Evolutionary conservation across 2,797 vertebrate species (phyloP).

Genomic region (Poecilia wingei): DNA sequence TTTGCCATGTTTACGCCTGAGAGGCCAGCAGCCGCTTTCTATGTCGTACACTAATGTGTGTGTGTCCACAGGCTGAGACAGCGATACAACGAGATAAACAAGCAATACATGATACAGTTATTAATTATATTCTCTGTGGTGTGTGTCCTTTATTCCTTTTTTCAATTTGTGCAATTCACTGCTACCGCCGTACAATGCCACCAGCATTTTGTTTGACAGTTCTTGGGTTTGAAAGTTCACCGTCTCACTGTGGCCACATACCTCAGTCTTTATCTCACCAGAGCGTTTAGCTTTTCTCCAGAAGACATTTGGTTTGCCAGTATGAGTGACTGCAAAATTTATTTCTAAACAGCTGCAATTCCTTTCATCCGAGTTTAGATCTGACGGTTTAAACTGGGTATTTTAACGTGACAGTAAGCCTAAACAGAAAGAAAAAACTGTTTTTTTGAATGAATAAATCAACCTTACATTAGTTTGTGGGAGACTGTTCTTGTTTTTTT

Average conservation of each 20-base stretch:
- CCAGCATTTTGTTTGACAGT: neutral
- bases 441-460: too few relatives aligned
- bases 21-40: conserved; percentile 58
- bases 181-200: neutral
- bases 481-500: conserved; percentile 3
- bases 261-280: neutral
- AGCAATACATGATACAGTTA: neutral
- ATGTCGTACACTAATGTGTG: conserved; percentile 49
- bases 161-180: neutral
- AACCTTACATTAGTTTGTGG: too few relatives aligned
- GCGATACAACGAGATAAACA: conserved; percentile 5
- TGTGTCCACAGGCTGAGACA: conserved; percentile 8
- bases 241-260: neutral
- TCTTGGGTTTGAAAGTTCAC: neutral
- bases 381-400: too few relatives aligned
- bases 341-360: too few relatives aligned
- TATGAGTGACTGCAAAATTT: neutral
- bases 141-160: neutral
- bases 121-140: neutral
- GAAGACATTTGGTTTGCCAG: neutral
- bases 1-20: conserved; percentile 57
- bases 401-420: too few relatives aligned
- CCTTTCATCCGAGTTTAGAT: too few relatives aligned
- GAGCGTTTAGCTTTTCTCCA: neutral
- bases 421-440: too few relatives aligned